Percentiles rank a stretch among this genome's conserved stretches.
Conservation (phyloP, 2,888 invertebrate genomes). For the Myathropa florea region DNA sequence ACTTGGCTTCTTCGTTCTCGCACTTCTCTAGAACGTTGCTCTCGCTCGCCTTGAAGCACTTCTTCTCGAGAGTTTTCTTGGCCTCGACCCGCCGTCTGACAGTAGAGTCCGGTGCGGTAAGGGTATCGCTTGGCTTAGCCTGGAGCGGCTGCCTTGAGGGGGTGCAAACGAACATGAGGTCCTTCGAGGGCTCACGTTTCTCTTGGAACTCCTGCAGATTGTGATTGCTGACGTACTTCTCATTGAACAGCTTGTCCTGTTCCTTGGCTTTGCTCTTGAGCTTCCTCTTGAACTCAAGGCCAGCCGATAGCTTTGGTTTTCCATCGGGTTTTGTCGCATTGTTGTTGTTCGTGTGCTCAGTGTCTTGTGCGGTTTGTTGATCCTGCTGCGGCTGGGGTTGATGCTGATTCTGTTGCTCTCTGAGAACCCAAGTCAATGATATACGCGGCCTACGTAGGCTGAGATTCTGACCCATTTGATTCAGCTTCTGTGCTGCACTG, state of each 20-base stretch:
- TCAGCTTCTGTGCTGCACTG: constrained; percentile 63
- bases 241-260: constrained; percentile 75
- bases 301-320: constrained; percentile 50
- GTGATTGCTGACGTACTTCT: constrained; percentile 79
- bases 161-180: constrained; percentile 79
- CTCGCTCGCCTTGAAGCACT: constrained; percentile 62
- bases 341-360: constrained; percentile 56
- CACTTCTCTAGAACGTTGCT: constrained; percentile 69
- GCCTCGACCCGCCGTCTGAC: constrained; percentile 62
- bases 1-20: constrained; percentile 73
- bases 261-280: constrained; percentile 78
- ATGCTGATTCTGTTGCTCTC: constrained; percentile 83
- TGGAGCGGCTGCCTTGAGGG: constrained; percentile 78
- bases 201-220: constrained; percentile 78
- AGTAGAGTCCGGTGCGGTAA: constrained; percentile 72
- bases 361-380: constrained; percentile 44
- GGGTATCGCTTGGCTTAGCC: constrained; percentile 72
- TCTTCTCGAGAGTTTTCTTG: constrained; percentile 51
- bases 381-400: constrained; percentile 71
- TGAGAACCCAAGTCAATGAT: constrained; percentile 88
- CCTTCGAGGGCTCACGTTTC: constrained; percentile 76
- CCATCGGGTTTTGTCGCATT: constrained; percentile 39
- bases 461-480: constrained; percentile 83
- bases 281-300: constrained; percentile 72
- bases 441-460: constrained; percentile 84